A percentile compares a stretch with the other conserved stretches of the same genome.
Evolutionary conservation across 2,888 invertebrate genomes (phyloP).

Genomic region (Hypomecis punctinalis): DNA sequence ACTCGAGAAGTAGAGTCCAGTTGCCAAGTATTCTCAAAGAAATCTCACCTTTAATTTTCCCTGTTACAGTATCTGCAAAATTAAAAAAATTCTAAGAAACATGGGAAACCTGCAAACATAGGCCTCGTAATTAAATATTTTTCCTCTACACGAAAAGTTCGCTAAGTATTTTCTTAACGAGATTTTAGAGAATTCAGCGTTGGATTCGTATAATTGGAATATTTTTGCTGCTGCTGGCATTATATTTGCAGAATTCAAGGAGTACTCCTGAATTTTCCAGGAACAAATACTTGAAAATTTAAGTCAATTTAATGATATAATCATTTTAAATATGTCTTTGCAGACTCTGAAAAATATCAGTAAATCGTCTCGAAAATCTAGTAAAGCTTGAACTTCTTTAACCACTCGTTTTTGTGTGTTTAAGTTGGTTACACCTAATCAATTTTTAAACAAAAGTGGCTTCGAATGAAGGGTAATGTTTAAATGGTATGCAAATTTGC

Average conservation of each 20-base stretch:
- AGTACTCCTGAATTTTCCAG: background rate
- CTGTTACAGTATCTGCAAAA: background rate
- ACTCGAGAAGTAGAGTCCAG: background rate
- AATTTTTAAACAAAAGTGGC: no score
- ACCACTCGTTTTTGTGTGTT: no score
- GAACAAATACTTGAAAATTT: no score
- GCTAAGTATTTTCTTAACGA: constrained; percentile 17
- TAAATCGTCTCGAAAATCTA: no score
- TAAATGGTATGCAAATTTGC: no score
- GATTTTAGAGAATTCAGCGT: constrained; percentile 14
- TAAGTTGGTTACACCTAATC: no score
- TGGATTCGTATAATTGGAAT: constrained; percentile 15
- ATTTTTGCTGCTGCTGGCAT: background rate
- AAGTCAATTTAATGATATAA: no score
- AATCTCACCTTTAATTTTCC: background rate
- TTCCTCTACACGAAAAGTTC: constrained; percentile 12
- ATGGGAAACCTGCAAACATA: constrained; percentile 7
- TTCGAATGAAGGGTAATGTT: no score
- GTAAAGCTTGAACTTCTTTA: no score
- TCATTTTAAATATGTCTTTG: no score
- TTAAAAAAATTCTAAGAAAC: constrained; percentile 2
- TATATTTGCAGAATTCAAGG: constrained; percentile 7
- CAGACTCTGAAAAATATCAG: no score
- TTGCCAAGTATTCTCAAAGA: background rate
- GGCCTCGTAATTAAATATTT: constrained; percentile 20